phyloP scores from a whole-genome alignment of 2,888 invertebrate species.

The Rhagonycha fulva region DNA sequence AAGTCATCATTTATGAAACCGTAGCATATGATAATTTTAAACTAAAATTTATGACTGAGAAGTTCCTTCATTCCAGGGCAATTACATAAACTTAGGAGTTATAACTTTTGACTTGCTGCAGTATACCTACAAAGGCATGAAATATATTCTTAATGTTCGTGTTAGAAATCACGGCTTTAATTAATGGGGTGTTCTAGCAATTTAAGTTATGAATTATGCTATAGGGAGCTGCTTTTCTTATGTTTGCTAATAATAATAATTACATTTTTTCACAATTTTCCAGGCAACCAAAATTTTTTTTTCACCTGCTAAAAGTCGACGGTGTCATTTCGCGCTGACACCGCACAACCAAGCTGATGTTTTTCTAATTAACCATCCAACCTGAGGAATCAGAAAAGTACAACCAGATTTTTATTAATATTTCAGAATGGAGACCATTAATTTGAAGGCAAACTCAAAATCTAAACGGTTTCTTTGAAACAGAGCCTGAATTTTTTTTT shows the following conservation, averaged over 20 bases:
- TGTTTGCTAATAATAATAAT: constrained; percentile 16
- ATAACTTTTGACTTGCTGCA: constrained; percentile 34
- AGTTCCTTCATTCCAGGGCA: constrained; percentile 29
- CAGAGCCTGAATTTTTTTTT: background rate
- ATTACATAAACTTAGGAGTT: constrained; percentile 31
- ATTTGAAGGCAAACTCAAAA: background rate
- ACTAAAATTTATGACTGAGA: constrained; percentile 29
- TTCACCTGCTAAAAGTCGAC: background rate
- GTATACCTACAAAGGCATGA: constrained; percentile 37
- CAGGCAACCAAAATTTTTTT: background rate
- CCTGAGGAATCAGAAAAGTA: background rate
- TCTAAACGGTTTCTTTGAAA: background rate
- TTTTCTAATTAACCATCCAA: background rate
- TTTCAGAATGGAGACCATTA: background rate
- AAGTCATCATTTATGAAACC: constrained; percentile 16
- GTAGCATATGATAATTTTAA: constrained; percentile 23
- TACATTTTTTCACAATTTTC: background rate
- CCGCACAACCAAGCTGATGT: background rate
- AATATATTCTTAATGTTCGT: constrained; percentile 44
- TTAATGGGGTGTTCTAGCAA: constrained; percentile 52
- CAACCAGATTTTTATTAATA: background rate
- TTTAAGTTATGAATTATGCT: constrained; percentile 51
- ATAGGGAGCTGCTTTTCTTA: constrained; percentile 41
- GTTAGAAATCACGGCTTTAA: constrained; percentile 50
- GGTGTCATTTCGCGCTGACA: background rate